Conservation (phyloP, 2,113 vertebrate genomes). For the Phylloscopus trochiloides region DNA sequence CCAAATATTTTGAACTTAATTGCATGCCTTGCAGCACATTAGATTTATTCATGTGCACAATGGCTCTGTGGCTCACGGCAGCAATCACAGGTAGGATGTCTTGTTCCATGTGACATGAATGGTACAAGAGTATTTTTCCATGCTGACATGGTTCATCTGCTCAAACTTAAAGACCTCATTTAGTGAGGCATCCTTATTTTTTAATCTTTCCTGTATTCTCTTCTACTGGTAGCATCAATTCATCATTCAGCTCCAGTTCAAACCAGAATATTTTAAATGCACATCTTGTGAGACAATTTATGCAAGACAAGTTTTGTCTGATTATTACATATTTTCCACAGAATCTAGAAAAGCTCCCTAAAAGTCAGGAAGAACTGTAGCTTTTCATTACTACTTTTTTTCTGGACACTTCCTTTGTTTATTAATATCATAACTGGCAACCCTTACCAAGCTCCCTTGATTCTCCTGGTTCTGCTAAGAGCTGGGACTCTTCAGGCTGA, state of each 20-base stretch:
- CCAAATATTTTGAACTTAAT: neutral
- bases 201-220: neutral
- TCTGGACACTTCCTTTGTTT: neutral
- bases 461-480: neutral
- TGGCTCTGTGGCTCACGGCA: accelerated
- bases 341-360: neutral
- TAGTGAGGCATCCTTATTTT: neutral
- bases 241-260: neutral
- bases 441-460: neutral
- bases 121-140: neutral
- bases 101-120: neutral
- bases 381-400: neutral
- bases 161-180: neutral
- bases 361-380: neutral
- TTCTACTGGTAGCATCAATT: neutral
- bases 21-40: neutral
- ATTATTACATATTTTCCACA: neutral
- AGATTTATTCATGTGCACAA: neutral
- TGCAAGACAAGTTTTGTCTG: neutral
- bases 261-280: neutral
- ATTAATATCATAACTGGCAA: neutral
- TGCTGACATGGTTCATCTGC: neutral
- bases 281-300: neutral
- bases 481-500: neutral
- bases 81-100: neutral